Conservation (phyloP, 2,113 vertebrate genomes). For the Oenanthe oenanthe region DNA sequence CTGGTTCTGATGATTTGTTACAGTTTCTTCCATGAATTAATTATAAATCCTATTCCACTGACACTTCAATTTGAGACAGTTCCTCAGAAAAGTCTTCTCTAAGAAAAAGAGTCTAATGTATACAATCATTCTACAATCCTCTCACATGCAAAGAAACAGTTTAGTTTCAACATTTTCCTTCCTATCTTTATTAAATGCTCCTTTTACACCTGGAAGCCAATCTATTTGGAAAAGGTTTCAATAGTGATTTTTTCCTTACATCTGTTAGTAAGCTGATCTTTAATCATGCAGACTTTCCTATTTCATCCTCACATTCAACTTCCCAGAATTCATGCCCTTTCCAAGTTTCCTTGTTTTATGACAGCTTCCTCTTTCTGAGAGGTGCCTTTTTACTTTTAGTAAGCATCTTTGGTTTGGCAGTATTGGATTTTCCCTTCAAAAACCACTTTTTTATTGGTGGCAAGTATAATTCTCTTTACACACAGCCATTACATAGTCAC, state of each 20-base stretch:
- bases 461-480: neutral
- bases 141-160: neutral
- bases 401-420: neutral
- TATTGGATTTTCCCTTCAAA: neutral
- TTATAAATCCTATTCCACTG: conserved; percentile 55
- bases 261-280: neutral
- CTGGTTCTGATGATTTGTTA: conserved; percentile 55
- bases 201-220: neutral
- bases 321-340: neutral
- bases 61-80: conserved; percentile 59
- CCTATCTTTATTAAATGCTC: neutral
- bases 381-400: neutral
- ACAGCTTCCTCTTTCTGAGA: neutral
- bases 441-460: neutral
- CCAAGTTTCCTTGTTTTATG: neutral
- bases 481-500: neutral
- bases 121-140: neutral
- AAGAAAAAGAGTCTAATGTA: neutral
- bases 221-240: neutral
- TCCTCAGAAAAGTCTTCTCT: conserved; percentile 10
- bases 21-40: conserved; percentile 59
- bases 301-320: neutral
- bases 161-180: neutral
- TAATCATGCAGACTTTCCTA: neutral
- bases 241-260: neutral